These are phyloP conservation scores for Enteromius argenteus DNA, from an alignment of 2,797 vertebrate genomes.

Conservation along the genomic window DNA sequence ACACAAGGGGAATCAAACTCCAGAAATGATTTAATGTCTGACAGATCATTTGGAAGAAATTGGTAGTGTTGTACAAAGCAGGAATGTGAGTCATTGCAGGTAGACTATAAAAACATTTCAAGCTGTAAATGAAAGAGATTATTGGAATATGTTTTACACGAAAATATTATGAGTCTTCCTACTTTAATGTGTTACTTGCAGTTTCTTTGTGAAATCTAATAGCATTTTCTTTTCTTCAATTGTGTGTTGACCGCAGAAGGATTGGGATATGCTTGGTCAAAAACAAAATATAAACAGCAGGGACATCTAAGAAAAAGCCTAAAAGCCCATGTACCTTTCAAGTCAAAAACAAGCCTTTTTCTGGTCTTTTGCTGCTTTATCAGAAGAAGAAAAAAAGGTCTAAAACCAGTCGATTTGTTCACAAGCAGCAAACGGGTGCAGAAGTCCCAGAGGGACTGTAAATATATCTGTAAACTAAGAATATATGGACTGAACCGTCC, in stretches of 20 bases:
- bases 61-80: neutral
- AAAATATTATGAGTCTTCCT: neutral
- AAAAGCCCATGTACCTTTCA: neutral
- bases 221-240: neutral
- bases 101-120: neutral
- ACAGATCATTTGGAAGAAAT: neutral
- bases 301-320: neutral
- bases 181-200: neutral
- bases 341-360: neutral
- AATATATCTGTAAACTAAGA: conserved; percentile 35
- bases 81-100: neutral
- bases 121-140: neutral
- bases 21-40: neutral
- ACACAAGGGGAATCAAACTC: neutral
- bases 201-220: neutral
- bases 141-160: neutral
- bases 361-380: neutral
- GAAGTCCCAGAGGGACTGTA: conserved; percentile 18
- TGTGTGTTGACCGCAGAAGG: neutral
- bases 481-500: conserved; percentile 40
- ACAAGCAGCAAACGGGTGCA: neutral
- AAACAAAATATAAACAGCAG: neutral
- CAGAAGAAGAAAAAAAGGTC: neutral
- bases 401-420: neutral
- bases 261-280: neutral